Percentiles rank a stretch among this genome's conserved stretches.
Evolutionary conservation across 2,888 invertebrate genomes (phyloP).

Genomic region (Pristionchus exspectatus): DNA sequence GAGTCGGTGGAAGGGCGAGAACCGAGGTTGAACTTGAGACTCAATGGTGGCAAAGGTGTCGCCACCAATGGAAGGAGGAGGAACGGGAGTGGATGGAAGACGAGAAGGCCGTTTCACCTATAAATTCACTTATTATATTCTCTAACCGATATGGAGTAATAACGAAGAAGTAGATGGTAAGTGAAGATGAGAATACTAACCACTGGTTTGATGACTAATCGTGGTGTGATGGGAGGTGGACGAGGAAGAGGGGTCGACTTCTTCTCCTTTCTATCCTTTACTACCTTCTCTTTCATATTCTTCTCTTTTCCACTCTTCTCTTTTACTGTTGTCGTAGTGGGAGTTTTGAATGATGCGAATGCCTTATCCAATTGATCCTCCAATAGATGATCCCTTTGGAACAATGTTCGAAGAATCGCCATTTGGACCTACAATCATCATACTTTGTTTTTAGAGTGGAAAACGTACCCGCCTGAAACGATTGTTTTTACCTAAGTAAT

Average conservation of each 20-base stretch:
- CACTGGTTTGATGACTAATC: constrained; percentile 10
- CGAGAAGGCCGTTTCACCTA: neutral
- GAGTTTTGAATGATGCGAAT: neutral
- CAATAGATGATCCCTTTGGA: neutral
- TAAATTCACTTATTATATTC: neutral
- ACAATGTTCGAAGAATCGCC: constrained; percentile 31
- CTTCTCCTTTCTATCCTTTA: neutral
- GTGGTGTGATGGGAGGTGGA: neutral
- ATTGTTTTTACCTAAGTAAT: too few relatives aligned
- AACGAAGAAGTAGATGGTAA: neutral
- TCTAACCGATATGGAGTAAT: too few relatives aligned
- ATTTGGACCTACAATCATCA: constrained; percentile 31
- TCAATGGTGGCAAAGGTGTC: neutral
- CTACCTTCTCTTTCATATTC: too few relatives aligned
- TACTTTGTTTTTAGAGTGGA: too few relatives aligned
- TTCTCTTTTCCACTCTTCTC: neutral
- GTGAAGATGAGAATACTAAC: constrained; percentile 3
- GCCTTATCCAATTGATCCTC: neutral
- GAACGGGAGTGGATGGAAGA: neutral
- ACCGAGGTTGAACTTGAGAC: constrained; percentile 33
- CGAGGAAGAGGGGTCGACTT: neutral
- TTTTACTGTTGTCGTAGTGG: neutral
- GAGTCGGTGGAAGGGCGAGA: constrained; percentile 14
- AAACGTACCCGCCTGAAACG: too few relatives aligned
- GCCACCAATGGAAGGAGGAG: neutral